phyloP scores from a whole-genome alignment of 1,140 invertebrate genomes.

The Notospermus geniculatus region DNA sequence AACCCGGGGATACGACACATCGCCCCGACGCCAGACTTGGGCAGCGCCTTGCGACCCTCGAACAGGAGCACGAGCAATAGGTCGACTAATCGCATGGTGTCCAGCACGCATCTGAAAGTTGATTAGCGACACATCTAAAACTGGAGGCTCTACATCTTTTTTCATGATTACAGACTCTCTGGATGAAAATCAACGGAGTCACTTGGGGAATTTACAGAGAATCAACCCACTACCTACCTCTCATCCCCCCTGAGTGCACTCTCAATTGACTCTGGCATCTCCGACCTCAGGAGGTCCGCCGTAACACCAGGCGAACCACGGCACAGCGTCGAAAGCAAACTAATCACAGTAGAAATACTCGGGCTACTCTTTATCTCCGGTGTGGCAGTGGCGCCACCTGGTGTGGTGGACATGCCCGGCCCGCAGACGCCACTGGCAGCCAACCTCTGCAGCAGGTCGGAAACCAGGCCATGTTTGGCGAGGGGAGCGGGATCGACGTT shows the following conservation, averaged over 20 bases:
- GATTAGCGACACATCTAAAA: too few relatives aligned
- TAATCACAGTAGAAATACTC: conserved; percentile 92
- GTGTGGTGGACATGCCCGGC: conserved; percentile 30
- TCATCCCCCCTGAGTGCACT: conserved; percentile 94
- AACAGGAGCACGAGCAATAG: conserved; percentile 90
- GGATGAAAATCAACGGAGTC: too few relatives aligned
- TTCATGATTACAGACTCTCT: too few relatives aligned
- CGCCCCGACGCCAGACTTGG: conserved; percentile 58
- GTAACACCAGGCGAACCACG: conserved; percentile 91
- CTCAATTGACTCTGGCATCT: conserved; percentile 89
- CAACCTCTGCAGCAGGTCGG: conserved; percentile 68
- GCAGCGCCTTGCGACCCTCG: conserved; percentile 91
- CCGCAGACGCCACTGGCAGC: conserved; percentile 37
- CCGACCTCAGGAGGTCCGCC: conserved; percentile 81
- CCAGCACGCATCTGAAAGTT: conserved; percentile 78
- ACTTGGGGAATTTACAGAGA: too few relatives aligned
- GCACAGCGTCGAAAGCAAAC: conserved; percentile 88
- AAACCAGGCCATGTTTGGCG: conserved; percentile 76
- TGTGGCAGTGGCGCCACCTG: conserved; percentile 43
- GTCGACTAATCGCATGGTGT: conserved; percentile 96
- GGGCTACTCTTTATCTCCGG: conserved; percentile 67
- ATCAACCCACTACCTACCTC: too few relatives aligned
- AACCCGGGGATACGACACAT: conserved; percentile 66
- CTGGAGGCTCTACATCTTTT: too few relatives aligned
- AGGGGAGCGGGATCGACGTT: conserved; percentile 87